These are phyloP conservation scores for Caracal caracal DNA, from an alignment of 2,113 vertebrate species.

Conservation along the genomic window DNA sequence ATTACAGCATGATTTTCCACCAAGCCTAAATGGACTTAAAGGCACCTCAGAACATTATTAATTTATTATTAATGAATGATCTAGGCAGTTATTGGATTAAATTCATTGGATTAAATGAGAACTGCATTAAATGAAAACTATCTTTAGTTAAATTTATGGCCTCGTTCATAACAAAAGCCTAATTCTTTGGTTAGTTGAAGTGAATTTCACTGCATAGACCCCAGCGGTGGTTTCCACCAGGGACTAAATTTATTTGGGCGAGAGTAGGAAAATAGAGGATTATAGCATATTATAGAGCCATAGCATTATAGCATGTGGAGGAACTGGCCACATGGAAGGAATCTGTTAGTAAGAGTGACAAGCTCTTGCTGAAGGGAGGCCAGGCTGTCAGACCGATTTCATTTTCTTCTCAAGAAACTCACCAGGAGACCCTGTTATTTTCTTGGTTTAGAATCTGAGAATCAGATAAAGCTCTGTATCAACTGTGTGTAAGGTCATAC, in stretches of 20 bases:
- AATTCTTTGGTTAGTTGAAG: not conserved
- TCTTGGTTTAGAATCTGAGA: slow-evolving; percentile 39
- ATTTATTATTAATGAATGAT: slow-evolving; percentile 11
- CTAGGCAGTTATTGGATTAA: not conserved
- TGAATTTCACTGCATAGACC: not conserved
- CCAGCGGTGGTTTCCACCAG: not conserved
- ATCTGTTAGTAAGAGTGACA: not conserved
- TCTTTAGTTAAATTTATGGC: not conserved
- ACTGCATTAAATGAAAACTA: not conserved
- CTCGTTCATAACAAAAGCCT: not conserved
- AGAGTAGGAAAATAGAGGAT: not conserved
- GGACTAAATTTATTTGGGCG: not conserved
- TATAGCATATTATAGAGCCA: not conserved
- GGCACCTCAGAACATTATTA: slow-evolving; percentile 12
- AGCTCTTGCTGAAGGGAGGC: not conserved
- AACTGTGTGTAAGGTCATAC: not conserved
- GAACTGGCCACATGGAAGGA: not conserved
- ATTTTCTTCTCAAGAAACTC: slow-evolving; percentile 19
- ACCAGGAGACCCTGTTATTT: slow-evolving; percentile 41
- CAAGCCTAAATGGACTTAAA: not conserved
- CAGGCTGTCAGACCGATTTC: not conserved
- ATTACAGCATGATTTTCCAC: not conserved
- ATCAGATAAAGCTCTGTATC: not conserved
- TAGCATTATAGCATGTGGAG: not conserved
- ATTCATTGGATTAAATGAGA: not conserved